Evolutionary conservation across 2,113 vertebrate species (phyloP), one percentile per base, ranked within the genome.

Genomic region (Eurypyga helias): DNA sequence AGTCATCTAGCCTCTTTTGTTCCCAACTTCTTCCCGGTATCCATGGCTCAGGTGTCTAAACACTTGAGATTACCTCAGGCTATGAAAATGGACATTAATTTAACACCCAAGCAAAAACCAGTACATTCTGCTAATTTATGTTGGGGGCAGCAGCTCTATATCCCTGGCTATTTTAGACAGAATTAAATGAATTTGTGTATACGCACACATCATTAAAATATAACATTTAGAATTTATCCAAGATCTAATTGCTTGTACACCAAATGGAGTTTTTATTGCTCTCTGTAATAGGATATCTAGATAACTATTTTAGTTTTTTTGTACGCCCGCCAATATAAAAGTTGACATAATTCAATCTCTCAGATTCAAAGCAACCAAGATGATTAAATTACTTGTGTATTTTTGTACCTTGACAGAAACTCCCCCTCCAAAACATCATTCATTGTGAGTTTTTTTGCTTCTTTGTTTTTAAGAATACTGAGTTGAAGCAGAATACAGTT

Each of bases 181-280:
- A 96, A 89, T 84, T 75, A 87, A 93, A 92, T 75, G 26, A 75
- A 84, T 67, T 67, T 87, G 34, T 79, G 33, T 79, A 76, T 48
- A 84, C 48, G 36, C 49, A 89, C 55, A 76, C 19, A 49, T 88
- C 93, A 91, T 94, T 94, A 92, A 91, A 96, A 67, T 75, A 67
- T 13, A 92, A 60, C 55, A 76, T 64, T 95, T 57, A 79, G 65
- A 85, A 87, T 91, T 92, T 87, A 92, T 94, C 80, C 72, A 82
- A 85, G 29, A 82, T 91, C 51, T 75, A 89, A 96, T 64, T 95
- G 80, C 70, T 33, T 76, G 65, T 82, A 65, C 21, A 52, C 24
- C 48, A 96, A 96, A 95, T 87, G 38, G 52, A 91, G 65, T n/a
- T 96, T 87, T 87, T 89, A 96, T 81, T 96, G 69, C 77, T 89